These are phyloP conservation scores for Agapornis roseicollis DNA, from an alignment of 2,113 vertebrate species.

Conservation along the genomic window DNA sequence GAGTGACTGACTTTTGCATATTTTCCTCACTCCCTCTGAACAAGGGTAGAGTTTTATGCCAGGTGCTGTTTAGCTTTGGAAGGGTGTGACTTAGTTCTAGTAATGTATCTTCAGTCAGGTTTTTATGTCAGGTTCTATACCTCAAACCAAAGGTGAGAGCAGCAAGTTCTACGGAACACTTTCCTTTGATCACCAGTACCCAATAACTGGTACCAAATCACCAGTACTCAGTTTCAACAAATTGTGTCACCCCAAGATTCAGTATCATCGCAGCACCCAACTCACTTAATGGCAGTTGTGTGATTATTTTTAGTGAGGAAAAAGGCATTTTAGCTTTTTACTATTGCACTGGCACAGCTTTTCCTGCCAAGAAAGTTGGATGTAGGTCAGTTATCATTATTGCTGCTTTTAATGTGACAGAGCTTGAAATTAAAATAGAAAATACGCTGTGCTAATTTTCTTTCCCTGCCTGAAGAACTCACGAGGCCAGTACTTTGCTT, in stretches of 20 bases:
- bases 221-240: not conserved
- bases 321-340: not conserved
- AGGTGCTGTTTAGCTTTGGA: not conserved
- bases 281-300: fast-evolving
- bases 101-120: not conserved
- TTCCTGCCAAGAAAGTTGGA: not conserved
- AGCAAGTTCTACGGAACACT: not conserved
- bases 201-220: not conserved
- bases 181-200: not conserved
- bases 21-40: not conserved
- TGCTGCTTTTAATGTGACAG: not conserved
- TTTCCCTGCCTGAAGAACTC: not conserved
- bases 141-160: not conserved
- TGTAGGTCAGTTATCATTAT: not conserved
- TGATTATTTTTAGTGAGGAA: not conserved
- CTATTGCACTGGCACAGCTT: not conserved
- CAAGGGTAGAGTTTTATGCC: not conserved
- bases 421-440: not conserved
- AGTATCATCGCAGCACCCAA: not conserved
- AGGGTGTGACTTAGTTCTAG: not conserved
- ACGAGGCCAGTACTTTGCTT: not conserved
- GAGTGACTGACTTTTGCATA: not conserved
- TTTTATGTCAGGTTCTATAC: not conserved
- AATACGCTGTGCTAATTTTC: not conserved
- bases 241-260: not conserved